Evolutionary conservation across 2,888 invertebrate species (phyloP).

Genomic region (Disparrhopalites patrizii): DNA sequence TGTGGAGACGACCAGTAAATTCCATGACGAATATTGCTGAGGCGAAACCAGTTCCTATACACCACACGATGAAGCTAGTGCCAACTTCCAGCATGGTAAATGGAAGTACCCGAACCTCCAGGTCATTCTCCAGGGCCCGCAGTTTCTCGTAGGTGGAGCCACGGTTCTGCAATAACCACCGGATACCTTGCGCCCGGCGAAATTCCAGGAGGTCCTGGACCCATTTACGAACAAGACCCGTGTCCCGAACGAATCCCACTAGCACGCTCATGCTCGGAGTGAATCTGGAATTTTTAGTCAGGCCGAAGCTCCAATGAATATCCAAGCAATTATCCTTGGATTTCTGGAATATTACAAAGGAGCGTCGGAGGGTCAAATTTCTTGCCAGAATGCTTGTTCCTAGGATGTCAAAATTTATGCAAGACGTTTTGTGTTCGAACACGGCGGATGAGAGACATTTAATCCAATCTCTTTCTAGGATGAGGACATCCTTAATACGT

Average conservation of each 20-base stretch:
- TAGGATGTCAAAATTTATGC: not conserved
- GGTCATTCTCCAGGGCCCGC: too few relatives aligned
- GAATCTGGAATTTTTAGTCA: not conserved
- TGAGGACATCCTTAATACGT: not conserved
- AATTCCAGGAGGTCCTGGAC: not conserved
- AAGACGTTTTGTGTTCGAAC: not conserved
- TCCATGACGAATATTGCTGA: too few relatives aligned
- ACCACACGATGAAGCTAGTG: too few relatives aligned
- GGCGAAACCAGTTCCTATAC: too few relatives aligned
- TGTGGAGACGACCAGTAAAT: too few relatives aligned
- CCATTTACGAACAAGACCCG: not conserved
- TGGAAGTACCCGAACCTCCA: too few relatives aligned
- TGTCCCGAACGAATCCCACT: not conserved
- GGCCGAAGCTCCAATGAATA: not conserved
- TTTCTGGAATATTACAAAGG: not conserved
- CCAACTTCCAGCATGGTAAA: too few relatives aligned
- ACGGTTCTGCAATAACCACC: not conserved
- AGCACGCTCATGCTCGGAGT: not conserved
- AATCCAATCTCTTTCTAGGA: not conserved
- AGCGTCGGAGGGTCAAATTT: not conserved
- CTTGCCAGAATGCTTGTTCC: not conserved
- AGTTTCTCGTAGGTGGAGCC: too few relatives aligned
- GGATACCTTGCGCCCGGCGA: not conserved
- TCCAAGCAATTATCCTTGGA: not conserved
- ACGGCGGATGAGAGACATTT: not conserved